Evolutionary conservation across 1,140 invertebrate species (phyloP).

Genomic region (Heliconius eleuchia): DNA sequence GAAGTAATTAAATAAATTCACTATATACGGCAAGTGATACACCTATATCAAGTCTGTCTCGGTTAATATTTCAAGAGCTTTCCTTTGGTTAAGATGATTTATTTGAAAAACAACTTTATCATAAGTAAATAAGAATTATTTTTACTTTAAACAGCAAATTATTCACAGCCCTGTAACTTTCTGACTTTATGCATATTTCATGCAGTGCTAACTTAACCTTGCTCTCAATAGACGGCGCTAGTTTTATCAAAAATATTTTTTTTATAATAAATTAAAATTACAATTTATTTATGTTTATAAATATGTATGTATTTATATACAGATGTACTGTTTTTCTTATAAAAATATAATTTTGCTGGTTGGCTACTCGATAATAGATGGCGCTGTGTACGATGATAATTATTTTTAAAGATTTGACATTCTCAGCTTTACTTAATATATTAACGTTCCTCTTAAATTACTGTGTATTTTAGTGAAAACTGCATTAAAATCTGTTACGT

Average conservation of each 20-base stretch:
- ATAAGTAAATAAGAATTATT: constrained; percentile 35
- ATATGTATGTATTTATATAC: no score
- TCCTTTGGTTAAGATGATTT: neutral
- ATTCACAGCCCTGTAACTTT: constrained; percentile 65
- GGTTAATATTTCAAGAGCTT: constrained; percentile 10
- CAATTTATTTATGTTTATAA: no score
- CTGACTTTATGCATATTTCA: constrained; percentile 62
- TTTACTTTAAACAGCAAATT: constrained; percentile 37
- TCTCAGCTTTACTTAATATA: no score
- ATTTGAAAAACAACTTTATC: constrained; percentile 38
- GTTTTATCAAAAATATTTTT: neutral
- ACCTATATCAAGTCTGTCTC: constrained; percentile 54
- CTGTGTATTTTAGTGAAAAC: no score
- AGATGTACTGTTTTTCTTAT: no score
- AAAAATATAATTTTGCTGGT: neutral
- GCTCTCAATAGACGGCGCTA: constrained; percentile 51
- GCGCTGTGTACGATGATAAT: constrained; percentile 12
- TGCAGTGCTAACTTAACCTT: constrained; percentile 40
- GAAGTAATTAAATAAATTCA: neutral
- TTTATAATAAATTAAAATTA: no score
- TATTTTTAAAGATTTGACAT: neutral
- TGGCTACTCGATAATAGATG: constrained; percentile 59
- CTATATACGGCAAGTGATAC: constrained; percentile 44
- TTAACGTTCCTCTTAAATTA: no score
- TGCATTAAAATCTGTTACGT: no score